Evolutionary conservation across 2,888 invertebrate species (phyloP).

Genomic region (Neoascia interrupta): DNA sequence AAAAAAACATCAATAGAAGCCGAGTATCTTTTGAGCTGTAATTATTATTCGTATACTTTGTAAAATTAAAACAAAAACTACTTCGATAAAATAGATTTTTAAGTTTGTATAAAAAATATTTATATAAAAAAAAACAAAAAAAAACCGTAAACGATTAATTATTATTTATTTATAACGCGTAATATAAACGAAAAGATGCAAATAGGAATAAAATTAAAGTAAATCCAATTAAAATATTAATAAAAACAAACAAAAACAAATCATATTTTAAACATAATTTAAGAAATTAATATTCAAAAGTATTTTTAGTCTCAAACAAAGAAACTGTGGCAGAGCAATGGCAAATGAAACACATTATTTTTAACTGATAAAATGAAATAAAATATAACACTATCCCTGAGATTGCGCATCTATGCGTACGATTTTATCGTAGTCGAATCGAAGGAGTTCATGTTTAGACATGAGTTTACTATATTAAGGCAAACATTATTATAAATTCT

Average conservation of each 20-base stretch:
- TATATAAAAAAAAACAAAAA: conserved; percentile 42
- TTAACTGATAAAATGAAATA: conserved; percentile 24
- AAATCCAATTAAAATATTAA: conserved; percentile 30
- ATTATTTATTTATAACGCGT: conserved; percentile 56
- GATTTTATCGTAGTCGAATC: conserved; percentile 47
- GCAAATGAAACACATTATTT: conserved; percentile 14
- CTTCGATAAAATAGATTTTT: conserved; percentile 45
- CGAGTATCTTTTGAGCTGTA: conserved; percentile 34
- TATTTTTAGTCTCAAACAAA: conserved; percentile 61
- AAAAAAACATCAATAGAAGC: conserved; percentile 32
- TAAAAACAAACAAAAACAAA: conserved; percentile 24
- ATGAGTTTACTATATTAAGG: conserved; percentile 37
- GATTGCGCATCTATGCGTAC: conserved; percentile 14
- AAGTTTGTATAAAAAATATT: conserved; percentile 63
- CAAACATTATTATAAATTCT: conserved; percentile 24
- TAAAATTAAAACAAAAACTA: conserved; percentile 33
- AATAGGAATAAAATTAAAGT: conserved; percentile 18
- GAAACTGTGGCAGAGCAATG: conserved; percentile 49
- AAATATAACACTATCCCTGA: conserved; percentile 30
- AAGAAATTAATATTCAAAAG: conserved; percentile 45
- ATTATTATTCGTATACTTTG: conserved; percentile 36
- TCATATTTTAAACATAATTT: conserved; percentile 45
- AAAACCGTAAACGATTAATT: conserved; percentile 17
- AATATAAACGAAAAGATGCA: conserved; percentile 25
- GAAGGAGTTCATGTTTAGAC: conserved; percentile 42